These are phyloP conservation scores for Erynnis tages DNA, from an alignment of 2,888 invertebrate species.

Conservation along the genomic window DNA sequence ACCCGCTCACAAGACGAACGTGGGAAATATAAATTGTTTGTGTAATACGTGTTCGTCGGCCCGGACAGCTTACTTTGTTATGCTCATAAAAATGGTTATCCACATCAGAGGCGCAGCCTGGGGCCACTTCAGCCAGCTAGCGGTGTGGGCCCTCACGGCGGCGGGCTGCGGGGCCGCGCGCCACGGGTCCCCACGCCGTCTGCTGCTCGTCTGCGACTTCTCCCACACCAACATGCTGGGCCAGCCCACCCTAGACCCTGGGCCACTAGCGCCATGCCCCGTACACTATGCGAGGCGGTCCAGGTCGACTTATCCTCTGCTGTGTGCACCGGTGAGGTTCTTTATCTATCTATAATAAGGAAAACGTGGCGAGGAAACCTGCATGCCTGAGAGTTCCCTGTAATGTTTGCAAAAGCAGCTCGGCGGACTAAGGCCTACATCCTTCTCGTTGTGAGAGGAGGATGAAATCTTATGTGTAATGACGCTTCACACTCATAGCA, in stretches of 20 bases:
- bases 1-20: too few species aligned
- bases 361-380: too few species aligned
- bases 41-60: too few species aligned
- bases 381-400: too few species aligned
- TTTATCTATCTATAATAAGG: too few species aligned
- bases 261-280: slow-evolving; percentile 53
- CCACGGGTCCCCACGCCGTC: slow-evolving; percentile 48
- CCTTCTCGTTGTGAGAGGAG: too few species aligned
- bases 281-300: slow-evolving; percentile 46
- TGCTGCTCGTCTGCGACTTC: slow-evolving; percentile 71
- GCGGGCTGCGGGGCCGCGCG: slow-evolving; percentile 68
- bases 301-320: slow-evolving; percentile 50
- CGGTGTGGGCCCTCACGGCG: slow-evolving; percentile 65
- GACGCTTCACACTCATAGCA: too few species aligned
- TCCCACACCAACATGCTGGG: slow-evolving; percentile 77
- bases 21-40: too few species aligned
- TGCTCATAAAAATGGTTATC: background rate
- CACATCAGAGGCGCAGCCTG: slow-evolving; percentile 56
- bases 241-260: slow-evolving; percentile 56
- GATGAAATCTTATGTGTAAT: too few species aligned
- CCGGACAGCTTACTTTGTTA: too few species aligned
- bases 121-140: slow-evolving; percentile 74
- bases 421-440: too few species aligned
- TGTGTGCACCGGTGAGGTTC: slow-evolving; percentile 64
- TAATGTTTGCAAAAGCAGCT: too few species aligned